Base-by-base conservation (phyloP, 2,797 vertebrate genomes). In the Tapera naevia region DNA sequence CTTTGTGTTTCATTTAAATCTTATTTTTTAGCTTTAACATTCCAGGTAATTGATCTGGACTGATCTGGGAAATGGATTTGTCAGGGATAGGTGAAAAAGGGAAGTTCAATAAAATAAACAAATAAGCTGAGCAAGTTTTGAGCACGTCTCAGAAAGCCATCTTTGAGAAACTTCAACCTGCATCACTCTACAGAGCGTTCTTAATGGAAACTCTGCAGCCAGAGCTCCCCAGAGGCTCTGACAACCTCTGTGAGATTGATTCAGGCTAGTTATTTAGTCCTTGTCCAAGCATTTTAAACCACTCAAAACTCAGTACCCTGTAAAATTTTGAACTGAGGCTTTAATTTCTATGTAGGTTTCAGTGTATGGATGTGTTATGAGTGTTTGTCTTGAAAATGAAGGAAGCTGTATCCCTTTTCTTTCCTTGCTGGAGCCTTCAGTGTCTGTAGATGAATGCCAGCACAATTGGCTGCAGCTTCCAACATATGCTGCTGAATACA, bases 401-500 rank as follows among this genome's bases (percentile, higher is more conserved):
- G 46, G 37, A 69, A 79, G 9, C 66, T 19, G 2, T 5, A 10
- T 79, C 33, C 37, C 13, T 2, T 78, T 50, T 39, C 28, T 32
- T 82, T 61, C 48, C 79, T 76, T 73, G 35, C 61, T 66, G 78
- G 74, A 89, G 71, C 85, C 35, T 57, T 65, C 16, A 8, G 75
- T 70, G 60, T 53, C 72, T 87, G 70, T 25, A 93, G 69, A 76
- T 37, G 75, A 56, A 86, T 82, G 93, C 91, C 93, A 93, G 89
- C 91, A 61, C n/a, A 30, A 88, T 95, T 95, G 94, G 95, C 95
- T 95, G 66, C 93, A 91, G 91, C 93, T 80, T 74, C 75, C 23
- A 95, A 88, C 96, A 95, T 96, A 93, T 93, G 96, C 80, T 93
- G 80, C 87, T 60, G 61, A 67, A 89, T 82, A 74, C 93, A 94